Percentiles rank a stretch among this genome's conserved stretches.
phyloP scores from a whole-genome alignment of 2,113 vertebrate genomes.

The Corapipo altera region DNA sequence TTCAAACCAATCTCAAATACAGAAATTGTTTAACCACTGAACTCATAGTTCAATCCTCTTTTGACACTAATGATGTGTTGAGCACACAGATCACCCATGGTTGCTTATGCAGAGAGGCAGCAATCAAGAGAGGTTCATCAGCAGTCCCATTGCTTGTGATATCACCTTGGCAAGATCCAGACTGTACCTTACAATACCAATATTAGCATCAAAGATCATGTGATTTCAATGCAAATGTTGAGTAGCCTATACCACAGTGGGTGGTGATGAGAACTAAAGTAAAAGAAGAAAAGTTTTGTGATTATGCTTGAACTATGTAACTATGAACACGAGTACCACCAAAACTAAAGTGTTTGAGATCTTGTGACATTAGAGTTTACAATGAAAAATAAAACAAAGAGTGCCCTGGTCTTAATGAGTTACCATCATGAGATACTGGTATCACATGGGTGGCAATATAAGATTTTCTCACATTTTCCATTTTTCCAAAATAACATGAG shows the following conservation, averaged over 20 bases:
- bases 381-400: neutral
- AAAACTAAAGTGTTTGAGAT: neutral
- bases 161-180: neutral
- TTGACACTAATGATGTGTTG: neutral
- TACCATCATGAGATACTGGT: neutral
- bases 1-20: neutral
- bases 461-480: neutral
- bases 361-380: neutral
- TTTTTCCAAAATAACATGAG: neutral
- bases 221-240: neutral
- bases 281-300: neutral
- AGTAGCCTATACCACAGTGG: neutral
- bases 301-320: neutral
- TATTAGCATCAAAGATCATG: neutral
- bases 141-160: neutral
- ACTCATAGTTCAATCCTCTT: neutral
- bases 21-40: neutral
- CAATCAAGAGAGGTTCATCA: neutral
- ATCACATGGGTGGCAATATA: neutral
- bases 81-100: neutral
- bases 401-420: neutral
- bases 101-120: neutral
- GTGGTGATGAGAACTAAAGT: neutral
- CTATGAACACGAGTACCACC: neutral
- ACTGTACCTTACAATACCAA: neutral